Evolutionary conservation across 2,888 invertebrate genomes (phyloP), one percentile per base, ranked within the genome.

Genomic region (Galerucella nymphaeae): DNA sequence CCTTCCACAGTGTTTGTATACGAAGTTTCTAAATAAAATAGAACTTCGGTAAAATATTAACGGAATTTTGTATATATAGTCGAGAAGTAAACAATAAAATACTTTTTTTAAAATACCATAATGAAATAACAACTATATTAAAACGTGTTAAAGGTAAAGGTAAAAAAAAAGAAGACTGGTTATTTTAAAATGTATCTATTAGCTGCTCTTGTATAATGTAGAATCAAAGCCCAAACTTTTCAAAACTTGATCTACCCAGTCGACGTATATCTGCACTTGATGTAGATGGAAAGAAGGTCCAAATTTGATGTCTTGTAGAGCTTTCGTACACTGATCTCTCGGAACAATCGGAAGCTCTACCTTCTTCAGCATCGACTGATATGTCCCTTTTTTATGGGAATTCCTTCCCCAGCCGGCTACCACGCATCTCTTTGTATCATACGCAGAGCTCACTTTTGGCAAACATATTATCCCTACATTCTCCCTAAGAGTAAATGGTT

Each of bases 231-330:
- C 75, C 14, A 76, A 50, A 3, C 63, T 30, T 16, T 82, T 79
- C 89, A 93, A 88, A 68, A 91, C 88, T n/a, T 85, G 83, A 83
- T 94, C 93, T 53, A 96, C 92, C 95, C 96, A 96, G 10, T 88
- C 83, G 8, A 92, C 87, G 81, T 91, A 93, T 61, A 87, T 81
- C 0, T 93, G 88, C 0, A 95, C 92, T 5, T 86, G 83, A 82
- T 94, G 91, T 66, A 95, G 86, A 1, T 85, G 86, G 85, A 94
- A 95, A 69, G 87, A 85, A 0, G 84, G 83, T 0, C 94, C 93
- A 0, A 95, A 88, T 1, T 93, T 86, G 0, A 94, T 93, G 14
- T 69, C 78, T 42, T 89, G 88, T 59, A 95, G 86, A 61, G 88
- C 83, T 0, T 80, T 76, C 80, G 91, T 88, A 82, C 96, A 96